Evolutionary conservation across 2,113 vertebrate species (phyloP).

Genomic region (Sterna hirundo): DNA sequence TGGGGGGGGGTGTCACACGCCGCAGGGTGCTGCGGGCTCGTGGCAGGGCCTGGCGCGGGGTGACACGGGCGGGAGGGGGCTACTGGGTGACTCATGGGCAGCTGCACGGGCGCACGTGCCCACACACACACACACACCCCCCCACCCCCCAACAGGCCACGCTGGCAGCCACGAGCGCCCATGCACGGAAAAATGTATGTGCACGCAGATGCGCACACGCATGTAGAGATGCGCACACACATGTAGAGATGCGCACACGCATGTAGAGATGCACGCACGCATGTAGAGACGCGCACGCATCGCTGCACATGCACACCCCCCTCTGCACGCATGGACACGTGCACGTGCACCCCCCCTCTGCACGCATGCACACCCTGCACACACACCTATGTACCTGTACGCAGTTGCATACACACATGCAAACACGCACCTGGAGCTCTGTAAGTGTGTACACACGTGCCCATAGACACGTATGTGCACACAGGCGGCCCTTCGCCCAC

Average conservation of each 20-base stretch:
- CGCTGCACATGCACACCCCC: background rate
- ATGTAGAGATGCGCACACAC: background rate
- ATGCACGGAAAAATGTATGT: rapidly evolving
- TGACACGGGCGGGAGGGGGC: background rate
- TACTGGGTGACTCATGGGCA: background rate
- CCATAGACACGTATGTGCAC: too few species aligned
- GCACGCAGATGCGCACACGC: background rate
- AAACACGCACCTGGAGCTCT: background rate
- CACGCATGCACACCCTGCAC: too few species aligned
- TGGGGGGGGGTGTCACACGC: background rate
- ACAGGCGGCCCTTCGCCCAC: rapidly evolving
- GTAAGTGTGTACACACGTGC: rapidly evolving
- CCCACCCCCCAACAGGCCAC: rapidly evolving
- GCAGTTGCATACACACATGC: too few species aligned
- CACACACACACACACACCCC: background rate
- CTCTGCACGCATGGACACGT: background rate
- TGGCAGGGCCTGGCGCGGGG: background rate
- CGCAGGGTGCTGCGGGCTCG: background rate
- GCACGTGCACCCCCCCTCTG: background rate
- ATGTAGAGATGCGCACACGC: background rate
- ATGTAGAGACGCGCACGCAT: background rate
- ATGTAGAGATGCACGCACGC: background rate
- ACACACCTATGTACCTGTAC: too few species aligned
- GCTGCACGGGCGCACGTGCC: background rate
- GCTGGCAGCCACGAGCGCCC: background rate